These are phyloP conservation scores for Rhinoderma darwinii DNA, from an alignment of 2,113 vertebrate species.

Conservation along the genomic window DNA sequence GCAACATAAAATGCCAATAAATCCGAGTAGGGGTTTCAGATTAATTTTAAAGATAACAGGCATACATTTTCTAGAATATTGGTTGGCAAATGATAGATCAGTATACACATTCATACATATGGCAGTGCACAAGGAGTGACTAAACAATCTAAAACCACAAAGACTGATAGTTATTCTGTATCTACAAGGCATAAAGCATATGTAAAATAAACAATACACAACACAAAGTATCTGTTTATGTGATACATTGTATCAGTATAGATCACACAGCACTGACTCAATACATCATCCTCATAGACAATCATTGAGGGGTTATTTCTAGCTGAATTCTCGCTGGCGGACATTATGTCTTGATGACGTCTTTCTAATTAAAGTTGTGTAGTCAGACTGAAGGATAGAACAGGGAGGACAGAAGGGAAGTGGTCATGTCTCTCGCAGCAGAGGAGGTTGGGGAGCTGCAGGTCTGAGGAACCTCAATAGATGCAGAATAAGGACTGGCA, in stretches of 20 bases:
- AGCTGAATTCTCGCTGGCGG: background rate
- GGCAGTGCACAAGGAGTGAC: no score
- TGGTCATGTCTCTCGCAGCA: background rate
- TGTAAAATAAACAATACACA: background rate
- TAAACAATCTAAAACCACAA: background rate
- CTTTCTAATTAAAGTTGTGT: conserved; percentile 19
- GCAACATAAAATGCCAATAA: no score
- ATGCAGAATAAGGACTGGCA: background rate
- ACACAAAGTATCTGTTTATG: background rate
- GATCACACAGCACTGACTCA: background rate
- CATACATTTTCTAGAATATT: no score
- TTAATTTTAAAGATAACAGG: no score
- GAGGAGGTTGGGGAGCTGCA: background rate
- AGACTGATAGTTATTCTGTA: background rate
- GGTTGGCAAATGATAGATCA: no score
- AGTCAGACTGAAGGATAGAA: background rate
- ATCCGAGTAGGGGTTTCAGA: no score
- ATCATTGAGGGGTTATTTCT: background rate
- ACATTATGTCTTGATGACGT: background rate
- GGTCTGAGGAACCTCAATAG: background rate
- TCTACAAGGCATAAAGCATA: background rate
- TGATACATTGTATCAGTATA: background rate
- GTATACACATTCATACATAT: no score
- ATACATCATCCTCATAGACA: background rate
- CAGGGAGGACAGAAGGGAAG: background rate